phyloP scores from a whole-genome alignment of 2,797 vertebrate genomes.

The Simalia tracyae region DNA sequence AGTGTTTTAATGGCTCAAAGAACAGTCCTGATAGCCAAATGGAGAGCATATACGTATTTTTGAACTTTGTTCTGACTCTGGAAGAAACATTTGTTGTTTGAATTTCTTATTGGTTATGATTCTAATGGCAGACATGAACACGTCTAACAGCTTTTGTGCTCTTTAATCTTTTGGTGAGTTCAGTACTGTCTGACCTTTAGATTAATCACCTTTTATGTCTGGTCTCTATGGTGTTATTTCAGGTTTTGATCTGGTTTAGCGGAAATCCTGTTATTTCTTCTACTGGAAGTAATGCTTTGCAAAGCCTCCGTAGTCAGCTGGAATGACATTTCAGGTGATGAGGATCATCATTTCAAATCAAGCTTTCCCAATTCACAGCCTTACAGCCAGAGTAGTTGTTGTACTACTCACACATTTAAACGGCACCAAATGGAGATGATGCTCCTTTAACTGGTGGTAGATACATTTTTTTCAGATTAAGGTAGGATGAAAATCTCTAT shows the following conservation, averaged over 20 bases:
- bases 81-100: constrained; percentile 8
- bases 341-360: background rate
- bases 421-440: background rate
- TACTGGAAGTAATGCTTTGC: constrained; percentile 33
- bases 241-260: constrained; percentile 40
- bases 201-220: constrained; percentile 13
- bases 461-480: constrained; percentile 5
- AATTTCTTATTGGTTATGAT: constrained; percentile 33
- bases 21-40: background rate
- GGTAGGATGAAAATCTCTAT: constrained; percentile 17
- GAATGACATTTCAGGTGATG: constrained; percentile 49
- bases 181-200: constrained; percentile 16
- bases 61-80: constrained; percentile 26
- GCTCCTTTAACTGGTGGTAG: background rate
- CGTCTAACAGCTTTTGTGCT: background rate
- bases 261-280: constrained; percentile 47
- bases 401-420: background rate
- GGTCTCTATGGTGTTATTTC: constrained; percentile 3
- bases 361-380: background rate
- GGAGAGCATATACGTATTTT: background rate
- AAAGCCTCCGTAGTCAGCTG: constrained; percentile 45
- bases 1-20: background rate
- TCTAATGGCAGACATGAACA: background rate
- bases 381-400: background rate
- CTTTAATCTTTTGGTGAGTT: constrained; percentile 18